phyloP scores from a whole-genome alignment of 2,113 vertebrate species.

The Phocoena sinus region DNA sequence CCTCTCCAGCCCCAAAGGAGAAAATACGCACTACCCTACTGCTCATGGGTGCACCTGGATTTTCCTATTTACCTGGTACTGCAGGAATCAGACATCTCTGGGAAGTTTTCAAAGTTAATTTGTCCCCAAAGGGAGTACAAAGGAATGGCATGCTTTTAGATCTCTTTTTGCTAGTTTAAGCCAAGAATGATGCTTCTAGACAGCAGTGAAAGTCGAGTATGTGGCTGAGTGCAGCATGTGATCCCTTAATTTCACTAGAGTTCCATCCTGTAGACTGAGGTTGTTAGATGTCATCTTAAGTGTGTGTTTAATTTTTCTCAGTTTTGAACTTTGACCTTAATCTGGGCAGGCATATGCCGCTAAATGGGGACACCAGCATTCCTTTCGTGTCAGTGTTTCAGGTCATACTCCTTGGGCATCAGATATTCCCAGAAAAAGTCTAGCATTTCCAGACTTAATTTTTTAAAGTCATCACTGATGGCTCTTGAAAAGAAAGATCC shows the following conservation, averaged over 20 bases:
- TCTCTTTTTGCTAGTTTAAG: neutral
- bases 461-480: neutral
- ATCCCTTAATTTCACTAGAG: conserved; percentile 14
- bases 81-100: conserved; percentile 19
- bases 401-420: neutral
- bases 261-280: conserved; percentile 7
- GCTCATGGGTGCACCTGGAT: neutral
- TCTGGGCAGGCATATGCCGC: conserved; percentile 44
- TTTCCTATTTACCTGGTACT: conserved; percentile 9
- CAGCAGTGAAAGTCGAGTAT: neutral
- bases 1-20: neutral
- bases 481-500: conserved; percentile 19
- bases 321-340: conserved; percentile 47
- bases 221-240: neutral
- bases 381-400: conserved; percentile 1
- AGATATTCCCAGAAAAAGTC: conserved; percentile 24
- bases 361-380: conserved; percentile 21
- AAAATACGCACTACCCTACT: neutral
- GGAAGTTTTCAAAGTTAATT: conserved; percentile 48
- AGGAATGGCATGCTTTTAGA: conserved; percentile 4
- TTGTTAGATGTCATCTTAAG: conserved; percentile 39
- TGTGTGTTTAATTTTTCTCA: conserved; percentile 48
- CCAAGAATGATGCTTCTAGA: neutral
- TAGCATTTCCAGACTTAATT: neutral
- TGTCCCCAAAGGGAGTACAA: conserved; percentile 27